Conservation (phyloP, 2,888 invertebrate genomes). For the Sminthurides aquaticus region DNA sequence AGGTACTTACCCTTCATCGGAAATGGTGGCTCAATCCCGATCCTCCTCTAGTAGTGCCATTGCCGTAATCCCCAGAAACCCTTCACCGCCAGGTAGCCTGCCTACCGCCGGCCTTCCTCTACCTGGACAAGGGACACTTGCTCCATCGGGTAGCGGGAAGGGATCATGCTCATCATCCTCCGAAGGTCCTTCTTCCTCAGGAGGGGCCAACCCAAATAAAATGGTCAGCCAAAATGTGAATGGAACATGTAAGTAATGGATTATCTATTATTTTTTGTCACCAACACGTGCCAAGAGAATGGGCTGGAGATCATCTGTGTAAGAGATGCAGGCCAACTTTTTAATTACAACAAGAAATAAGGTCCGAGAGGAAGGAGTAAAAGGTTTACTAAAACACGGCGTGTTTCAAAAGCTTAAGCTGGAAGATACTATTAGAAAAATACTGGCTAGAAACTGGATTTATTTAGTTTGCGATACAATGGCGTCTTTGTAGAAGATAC, state of each 20-base stretch:
- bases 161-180: background rate
- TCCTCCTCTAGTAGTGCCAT: too few species aligned
- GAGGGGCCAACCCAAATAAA: constrained; percentile 19
- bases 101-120: background rate
- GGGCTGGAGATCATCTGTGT: background rate
- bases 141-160: background rate
- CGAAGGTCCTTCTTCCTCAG: background rate
- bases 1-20: background rate
- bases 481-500: too few species aligned
- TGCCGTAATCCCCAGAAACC: background rate
- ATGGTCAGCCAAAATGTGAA: constrained; percentile 41
- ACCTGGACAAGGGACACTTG: background rate
- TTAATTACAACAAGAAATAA: too few species aligned
- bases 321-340: background rate
- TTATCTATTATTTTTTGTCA: background rate
- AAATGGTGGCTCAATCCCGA: background rate
- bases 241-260: constrained; percentile 34
- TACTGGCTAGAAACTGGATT: too few species aligned
- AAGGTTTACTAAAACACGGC: too few species aligned
- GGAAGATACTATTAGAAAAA: too few species aligned
- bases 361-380: too few species aligned
- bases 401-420: too few species aligned
- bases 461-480: too few species aligned
- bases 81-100: background rate
- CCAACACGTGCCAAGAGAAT: background rate